Percentiles rank a stretch among this genome's conserved stretches.
These are phyloP conservation scores for Brachyptera putata DNA, from an alignment of 2,888 invertebrate species.

Conservation along the genomic window DNA sequence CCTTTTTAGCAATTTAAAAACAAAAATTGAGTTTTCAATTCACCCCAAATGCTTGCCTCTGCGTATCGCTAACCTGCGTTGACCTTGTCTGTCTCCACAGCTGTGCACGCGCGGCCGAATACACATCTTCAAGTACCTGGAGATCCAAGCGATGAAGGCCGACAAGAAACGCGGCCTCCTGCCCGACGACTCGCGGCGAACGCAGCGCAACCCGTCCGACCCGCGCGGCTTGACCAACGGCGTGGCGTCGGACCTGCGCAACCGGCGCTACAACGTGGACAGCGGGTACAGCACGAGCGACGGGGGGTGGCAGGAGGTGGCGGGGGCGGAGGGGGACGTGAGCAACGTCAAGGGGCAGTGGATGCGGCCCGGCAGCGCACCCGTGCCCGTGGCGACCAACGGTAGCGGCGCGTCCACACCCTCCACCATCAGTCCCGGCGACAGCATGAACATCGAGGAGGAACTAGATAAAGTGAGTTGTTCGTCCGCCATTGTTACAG, in stretches of 20 bases:
- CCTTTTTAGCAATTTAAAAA: too few relatives aligned
- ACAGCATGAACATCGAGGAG: constrained; percentile 39
- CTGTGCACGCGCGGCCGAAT: constrained; percentile 87
- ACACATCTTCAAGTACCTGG: constrained; percentile 92
- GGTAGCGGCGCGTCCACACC: constrained; percentile 46
- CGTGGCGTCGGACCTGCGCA: constrained; percentile 44
- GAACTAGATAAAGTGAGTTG: constrained; percentile 35
- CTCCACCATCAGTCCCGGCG: constrained; percentile 48
- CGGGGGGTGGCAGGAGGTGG: constrained; percentile 73
- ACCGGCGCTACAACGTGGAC: constrained; percentile 73
- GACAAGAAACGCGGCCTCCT: constrained; percentile 35
- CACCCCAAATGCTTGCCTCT: too few relatives aligned
- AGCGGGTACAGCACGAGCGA: constrained; percentile 88
- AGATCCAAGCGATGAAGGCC: constrained; percentile 65
- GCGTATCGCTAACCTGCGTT: too few relatives aligned
- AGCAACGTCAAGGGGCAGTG: constrained; percentile 27
- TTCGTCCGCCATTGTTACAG: too few relatives aligned
- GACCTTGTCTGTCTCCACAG: too few relatives aligned
- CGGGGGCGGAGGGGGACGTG: constrained; percentile 35
- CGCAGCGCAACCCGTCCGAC: constrained; percentile 33
- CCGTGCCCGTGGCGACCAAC: constrained; percentile 24
- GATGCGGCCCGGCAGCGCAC: constrained; percentile 20
- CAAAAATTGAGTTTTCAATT: too few relatives aligned
- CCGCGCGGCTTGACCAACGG: constrained; percentile 44
- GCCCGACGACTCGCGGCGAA: constrained; percentile 26